These are phyloP conservation scores for Gorsachius goisagi DNA, from an alignment of 2,113 vertebrate genomes.

Conservation along the genomic window DNA sequence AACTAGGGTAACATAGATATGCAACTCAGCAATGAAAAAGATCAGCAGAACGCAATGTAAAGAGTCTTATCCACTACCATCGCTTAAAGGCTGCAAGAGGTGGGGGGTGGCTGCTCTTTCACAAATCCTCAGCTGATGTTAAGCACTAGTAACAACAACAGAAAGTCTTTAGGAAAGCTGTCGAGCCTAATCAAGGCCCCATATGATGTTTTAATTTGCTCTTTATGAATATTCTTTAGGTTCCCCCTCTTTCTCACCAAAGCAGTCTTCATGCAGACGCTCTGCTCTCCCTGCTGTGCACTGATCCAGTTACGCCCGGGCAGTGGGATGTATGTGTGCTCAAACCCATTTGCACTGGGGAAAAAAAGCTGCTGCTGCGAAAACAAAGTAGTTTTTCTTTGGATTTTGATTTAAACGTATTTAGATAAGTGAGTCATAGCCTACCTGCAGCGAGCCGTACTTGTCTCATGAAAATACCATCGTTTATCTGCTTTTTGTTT, in stretches of 20 bases:
- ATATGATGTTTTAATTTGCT: background rate
- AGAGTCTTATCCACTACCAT: background rate
- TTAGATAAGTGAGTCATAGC: background rate
- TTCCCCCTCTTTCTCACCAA: background rate
- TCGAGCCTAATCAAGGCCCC: background rate
- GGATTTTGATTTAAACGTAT: background rate
- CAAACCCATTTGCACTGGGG: background rate
- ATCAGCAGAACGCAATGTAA: background rate
- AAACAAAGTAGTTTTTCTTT: background rate
- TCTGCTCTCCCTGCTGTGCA: background rate
- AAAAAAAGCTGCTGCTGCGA: background rate
- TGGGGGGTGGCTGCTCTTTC: background rate
- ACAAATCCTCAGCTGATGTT: background rate
- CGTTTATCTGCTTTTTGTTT: background rate
- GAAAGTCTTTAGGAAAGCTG: constrained; percentile 2
- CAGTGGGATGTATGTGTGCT: background rate
- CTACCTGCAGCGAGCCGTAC: background rate
- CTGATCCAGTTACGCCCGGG: background rate
- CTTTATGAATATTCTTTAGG: background rate
- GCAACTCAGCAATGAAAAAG: background rate
- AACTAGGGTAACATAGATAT: background rate
- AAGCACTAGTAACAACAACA: background rate
- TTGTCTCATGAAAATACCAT: background rate
- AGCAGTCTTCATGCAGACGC: background rate
- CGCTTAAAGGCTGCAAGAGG: background rate